Conservation (phyloP, 2,888 invertebrate genomes). For the Podabrus alpinus region DNA sequence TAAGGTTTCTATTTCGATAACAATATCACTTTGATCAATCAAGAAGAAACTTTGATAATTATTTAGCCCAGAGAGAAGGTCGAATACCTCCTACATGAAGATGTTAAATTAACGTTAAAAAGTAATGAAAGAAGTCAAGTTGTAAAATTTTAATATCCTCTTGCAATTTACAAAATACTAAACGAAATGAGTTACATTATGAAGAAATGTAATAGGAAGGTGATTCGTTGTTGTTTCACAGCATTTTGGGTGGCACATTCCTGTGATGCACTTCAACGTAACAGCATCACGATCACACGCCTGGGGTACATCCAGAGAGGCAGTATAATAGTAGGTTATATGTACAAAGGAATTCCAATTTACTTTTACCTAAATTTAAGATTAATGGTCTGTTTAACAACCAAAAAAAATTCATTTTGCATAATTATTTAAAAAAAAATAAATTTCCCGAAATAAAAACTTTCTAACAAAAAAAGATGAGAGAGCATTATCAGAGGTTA, state of each 20-base stretch:
- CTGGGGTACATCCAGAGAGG: background rate
- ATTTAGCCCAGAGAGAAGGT: background rate
- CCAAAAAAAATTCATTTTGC: background rate
- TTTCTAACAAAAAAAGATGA: background rate
- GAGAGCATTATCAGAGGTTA: background rate
- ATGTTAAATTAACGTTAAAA: background rate
- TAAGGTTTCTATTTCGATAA: background rate
- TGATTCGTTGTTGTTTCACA: background rate
- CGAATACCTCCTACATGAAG: background rate
- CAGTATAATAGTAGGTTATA: background rate
- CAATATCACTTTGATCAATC: background rate
- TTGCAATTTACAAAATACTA: background rate
- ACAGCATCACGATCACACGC: background rate
- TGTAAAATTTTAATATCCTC: background rate
- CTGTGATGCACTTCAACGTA: background rate
- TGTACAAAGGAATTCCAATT: background rate
- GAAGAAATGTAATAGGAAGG: background rate
- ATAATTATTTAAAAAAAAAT: background rate
- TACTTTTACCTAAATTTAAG: background rate
- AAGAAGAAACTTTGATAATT: background rate
- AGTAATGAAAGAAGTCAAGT: background rate
- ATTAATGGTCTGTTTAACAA: background rate
- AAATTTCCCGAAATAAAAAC: too few relatives aligned
- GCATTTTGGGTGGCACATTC: background rate
- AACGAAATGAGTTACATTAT: background rate